These are phyloP conservation scores for Anthophora plumipes DNA, from an alignment of 2,888 invertebrate genomes.

Conservation along the genomic window DNA sequence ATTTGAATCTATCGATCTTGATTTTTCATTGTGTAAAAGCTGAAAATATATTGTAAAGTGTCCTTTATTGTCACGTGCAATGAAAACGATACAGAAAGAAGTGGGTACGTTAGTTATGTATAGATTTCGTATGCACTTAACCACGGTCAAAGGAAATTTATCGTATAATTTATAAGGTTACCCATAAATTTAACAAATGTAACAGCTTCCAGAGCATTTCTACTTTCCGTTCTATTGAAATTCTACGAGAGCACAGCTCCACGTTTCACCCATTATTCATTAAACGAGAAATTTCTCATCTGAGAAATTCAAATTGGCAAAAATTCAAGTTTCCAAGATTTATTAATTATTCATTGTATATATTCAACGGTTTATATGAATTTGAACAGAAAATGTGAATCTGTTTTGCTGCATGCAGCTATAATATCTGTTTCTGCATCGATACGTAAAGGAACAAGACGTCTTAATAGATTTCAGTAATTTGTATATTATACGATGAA, in stretches of 20 bases:
- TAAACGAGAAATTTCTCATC: slow-evolving; percentile 8
- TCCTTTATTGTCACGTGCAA: no score
- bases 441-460: not conserved
- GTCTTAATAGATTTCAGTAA: not conserved
- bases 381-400: not conserved
- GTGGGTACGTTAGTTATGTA: not conserved
- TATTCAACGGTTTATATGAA: not conserved
- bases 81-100: not conserved
- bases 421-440: slow-evolving; percentile 25
- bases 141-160: slow-evolving; percentile 6
- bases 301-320: slow-evolving; percentile 8
- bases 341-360: slow-evolving; percentile 16
- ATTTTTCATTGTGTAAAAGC: not conserved
- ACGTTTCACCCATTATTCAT: slow-evolving; percentile 26
- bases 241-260: slow-evolving; percentile 3
- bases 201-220: not conserved
- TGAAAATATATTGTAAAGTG: not conserved
- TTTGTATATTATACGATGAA: no score
- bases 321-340: slow-evolving; percentile 14
- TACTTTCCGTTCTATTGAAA: slow-evolving; percentile 35
- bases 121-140: not conserved
- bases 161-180: slow-evolving; percentile 8
- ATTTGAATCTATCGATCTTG: not conserved
- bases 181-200: slow-evolving; percentile 8
- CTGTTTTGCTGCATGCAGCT: not conserved